A percentile compares a stretch with the other conserved stretches of the same genome.
These are phyloP conservation scores for Dynastes maya DNA, from an alignment of 2,888 invertebrate genomes.

Conservation along the genomic window DNA sequence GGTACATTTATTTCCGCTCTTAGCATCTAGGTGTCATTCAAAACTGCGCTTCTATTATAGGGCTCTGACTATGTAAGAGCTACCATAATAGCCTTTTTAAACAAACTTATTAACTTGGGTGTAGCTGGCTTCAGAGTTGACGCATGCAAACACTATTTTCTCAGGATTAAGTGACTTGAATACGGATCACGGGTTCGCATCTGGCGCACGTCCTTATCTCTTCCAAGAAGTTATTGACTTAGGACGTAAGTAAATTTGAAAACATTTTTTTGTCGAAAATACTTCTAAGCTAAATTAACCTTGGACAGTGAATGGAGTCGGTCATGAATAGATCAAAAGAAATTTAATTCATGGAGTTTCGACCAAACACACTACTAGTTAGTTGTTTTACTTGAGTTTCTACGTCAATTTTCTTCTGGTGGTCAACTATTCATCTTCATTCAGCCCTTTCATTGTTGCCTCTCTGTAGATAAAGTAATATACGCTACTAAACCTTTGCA, in stretches of 20 bases:
- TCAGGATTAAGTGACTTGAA: conserved; percentile 76
- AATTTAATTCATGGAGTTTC: too few relatives aligned
- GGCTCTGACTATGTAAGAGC: conserved; percentile 74
- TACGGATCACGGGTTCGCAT: conserved; percentile 77
- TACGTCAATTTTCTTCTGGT: too few relatives aligned
- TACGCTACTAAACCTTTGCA: neutral
- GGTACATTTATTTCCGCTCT: conserved; percentile 56
- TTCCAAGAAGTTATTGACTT: conserved; percentile 86
- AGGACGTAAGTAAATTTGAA: conserved; percentile 58
- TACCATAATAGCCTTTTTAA: conserved; percentile 78
- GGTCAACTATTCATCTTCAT: too few relatives aligned
- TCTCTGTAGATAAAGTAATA: too few relatives aligned
- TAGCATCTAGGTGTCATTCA: neutral
- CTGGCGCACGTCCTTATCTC: conserved; percentile 78
- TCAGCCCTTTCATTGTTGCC: too few relatives aligned
- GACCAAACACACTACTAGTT: too few relatives aligned
- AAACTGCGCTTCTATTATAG: conserved; percentile 51
- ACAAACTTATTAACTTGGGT: conserved; percentile 79
- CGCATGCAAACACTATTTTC: conserved; percentile 84
- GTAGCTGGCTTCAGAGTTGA: conserved; percentile 89
- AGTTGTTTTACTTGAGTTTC: too few relatives aligned
- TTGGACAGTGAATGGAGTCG: neutral
- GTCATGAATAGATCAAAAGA: too few relatives aligned
- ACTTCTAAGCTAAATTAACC: neutral
- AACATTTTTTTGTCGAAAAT: too few relatives aligned